A percentile compares a stretch with the other conserved stretches of the same genome.
Evolutionary conservation across 2,113 vertebrate species (phyloP).

Genomic region (Capreolus pygargus): DNA sequence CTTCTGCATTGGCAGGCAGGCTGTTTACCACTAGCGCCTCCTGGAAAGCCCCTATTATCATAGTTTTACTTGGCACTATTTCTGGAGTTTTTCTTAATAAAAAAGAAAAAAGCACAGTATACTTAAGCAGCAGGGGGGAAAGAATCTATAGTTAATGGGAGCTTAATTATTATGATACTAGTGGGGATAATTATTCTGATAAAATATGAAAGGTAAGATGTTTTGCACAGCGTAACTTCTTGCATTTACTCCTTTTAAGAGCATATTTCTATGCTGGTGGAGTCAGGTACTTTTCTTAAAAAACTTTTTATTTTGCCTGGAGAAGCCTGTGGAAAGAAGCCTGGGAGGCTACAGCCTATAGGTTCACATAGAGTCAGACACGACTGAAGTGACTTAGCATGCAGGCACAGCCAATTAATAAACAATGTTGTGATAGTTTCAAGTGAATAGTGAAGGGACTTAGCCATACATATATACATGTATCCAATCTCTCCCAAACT

Average conservation of each 20-base stretch:
- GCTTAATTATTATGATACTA: neutral
- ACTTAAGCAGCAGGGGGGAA: neutral
- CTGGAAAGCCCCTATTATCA: neutral
- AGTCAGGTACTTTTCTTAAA: neutral
- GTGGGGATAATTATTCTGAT: neutral
- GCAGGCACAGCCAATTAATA: neutral
- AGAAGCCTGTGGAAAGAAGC: neutral
- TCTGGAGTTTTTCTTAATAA: constrained; percentile 22
- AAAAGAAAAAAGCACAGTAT: neutral
- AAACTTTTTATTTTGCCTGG: neutral
- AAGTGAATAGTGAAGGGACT: neutral
- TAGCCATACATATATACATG: neutral
- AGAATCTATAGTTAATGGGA: neutral
- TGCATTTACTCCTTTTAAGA: neutral
- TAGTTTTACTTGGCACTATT: neutral
- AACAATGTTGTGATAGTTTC: neutral
- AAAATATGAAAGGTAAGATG: neutral
- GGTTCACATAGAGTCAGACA: neutral
- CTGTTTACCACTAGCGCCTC: neutral
- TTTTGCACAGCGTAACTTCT: neutral
- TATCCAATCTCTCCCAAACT: neutral
- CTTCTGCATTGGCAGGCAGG: neutral
- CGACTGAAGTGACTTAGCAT: neutral
- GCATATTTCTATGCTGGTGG: neutral
- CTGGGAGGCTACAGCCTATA: neutral